A percentile compares a stretch with the other conserved stretches of the same genome.
These are phyloP conservation scores for Heteromyza rotundicornis DNA, from an alignment of 2,888 invertebrate genomes.

Conservation along the genomic window DNA sequence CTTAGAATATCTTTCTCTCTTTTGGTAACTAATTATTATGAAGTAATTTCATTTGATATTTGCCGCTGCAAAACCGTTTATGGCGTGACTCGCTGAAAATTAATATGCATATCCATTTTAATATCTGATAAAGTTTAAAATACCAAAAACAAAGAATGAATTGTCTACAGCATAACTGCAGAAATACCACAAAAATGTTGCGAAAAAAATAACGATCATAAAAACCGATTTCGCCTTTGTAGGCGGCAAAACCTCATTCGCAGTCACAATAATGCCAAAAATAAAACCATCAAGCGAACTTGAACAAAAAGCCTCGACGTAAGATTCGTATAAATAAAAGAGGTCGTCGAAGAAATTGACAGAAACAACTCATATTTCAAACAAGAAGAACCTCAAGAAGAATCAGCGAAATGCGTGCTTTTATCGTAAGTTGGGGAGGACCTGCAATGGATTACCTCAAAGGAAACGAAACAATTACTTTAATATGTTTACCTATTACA, in stretches of 20 bases:
- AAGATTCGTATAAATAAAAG: conserved; percentile 52
- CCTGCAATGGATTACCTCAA: neutral
- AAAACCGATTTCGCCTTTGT: conserved; percentile 40
- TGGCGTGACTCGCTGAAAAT: neutral
- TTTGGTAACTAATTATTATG: no score
- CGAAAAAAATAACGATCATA: conserved; percentile 38
- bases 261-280: neutral
- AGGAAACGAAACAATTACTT: neutral
- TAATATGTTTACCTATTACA: conserved; percentile 31
- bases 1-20: conserved; percentile 37
- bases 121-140: neutral
- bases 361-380: conserved; percentile 42
- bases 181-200: no score
- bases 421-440: conserved; percentile 29
- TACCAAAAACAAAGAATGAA: neutral
- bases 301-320: conserved; percentile 41
- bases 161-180: neutral
- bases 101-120: neutral
- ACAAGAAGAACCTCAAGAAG: conserved; percentile 29
- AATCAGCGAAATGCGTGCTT: conserved; percentile 38
- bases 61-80: no score
- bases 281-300: conserved; percentile 25
- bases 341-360: conserved; percentile 40
- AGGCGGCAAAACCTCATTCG: conserved; percentile 43
- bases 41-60: no score